Evolutionary conservation across 1,140 invertebrate genomes (phyloP).

Genomic region (Phthorimaea operculella): DNA sequence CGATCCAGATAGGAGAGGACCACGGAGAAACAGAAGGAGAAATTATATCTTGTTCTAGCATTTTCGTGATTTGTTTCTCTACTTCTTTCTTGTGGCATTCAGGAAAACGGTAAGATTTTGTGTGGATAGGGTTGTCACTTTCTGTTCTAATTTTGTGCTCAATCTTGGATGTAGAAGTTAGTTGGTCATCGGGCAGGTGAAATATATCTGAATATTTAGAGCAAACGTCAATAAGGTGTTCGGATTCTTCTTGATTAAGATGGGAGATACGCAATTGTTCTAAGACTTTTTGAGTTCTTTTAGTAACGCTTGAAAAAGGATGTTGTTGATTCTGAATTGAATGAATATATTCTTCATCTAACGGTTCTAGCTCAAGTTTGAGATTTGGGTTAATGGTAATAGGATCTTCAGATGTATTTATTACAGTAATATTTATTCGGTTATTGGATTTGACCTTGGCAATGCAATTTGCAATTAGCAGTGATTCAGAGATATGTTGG

Average conservation of each 20-base stretch:
- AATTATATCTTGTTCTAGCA: conserved; percentile 22
- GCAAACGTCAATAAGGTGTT: conserved; percentile 4
- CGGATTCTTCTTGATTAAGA: conserved; percentile 5
- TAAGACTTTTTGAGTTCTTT: conserved; percentile 5
- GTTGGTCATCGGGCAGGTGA: background rate
- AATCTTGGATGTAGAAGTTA: conserved; percentile 6
- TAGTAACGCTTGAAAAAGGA: too few relatives aligned
- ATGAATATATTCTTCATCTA: too few relatives aligned
- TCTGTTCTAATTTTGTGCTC: conserved; percentile 30
- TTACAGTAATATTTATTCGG: too few relatives aligned
- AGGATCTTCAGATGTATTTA: too few relatives aligned
- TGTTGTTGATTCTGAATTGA: too few relatives aligned
- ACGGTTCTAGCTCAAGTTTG: too few relatives aligned
- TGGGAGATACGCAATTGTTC: background rate
- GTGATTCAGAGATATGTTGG: too few relatives aligned
- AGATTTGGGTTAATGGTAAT: too few relatives aligned
- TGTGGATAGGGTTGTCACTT: conserved; percentile 21
- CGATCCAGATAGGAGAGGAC: conserved; percentile 21
- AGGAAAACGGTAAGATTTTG: conserved; percentile 34
- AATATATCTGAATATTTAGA: background rate
- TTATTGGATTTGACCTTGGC: too few relatives aligned
- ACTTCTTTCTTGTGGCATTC: conserved; percentile 25
- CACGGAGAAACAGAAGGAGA: conserved; percentile 19
- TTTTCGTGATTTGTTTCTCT: conserved; percentile 20
- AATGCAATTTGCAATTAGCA: too few relatives aligned